Percentiles rank a stretch among this genome's conserved stretches.
These are phyloP conservation scores for Gonioctena quinquepunctata DNA, from an alignment of 1,140 invertebrate genomes.

Conservation along the genomic window DNA sequence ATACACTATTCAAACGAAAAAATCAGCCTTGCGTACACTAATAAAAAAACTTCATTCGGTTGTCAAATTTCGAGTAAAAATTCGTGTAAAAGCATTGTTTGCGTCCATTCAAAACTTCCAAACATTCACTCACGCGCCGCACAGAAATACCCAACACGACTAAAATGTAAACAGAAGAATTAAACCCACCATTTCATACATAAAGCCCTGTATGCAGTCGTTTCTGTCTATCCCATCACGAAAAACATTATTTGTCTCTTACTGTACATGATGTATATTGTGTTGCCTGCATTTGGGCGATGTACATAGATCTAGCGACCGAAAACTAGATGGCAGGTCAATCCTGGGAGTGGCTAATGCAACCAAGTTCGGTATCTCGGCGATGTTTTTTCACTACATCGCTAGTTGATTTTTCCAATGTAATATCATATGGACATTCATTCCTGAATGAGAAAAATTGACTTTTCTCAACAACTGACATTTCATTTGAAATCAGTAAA, in stretches of 20 bases:
- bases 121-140: constrained; percentile 13
- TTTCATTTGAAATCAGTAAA: no score
- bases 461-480: no score
- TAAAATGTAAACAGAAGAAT: constrained; percentile 37
- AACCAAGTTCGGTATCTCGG: no score
- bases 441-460: no score
- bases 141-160: constrained; percentile 13
- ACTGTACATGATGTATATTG: background rate
- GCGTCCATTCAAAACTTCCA: background rate
- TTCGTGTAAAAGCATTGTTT: background rate
- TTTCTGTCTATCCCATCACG: background rate
- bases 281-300: no score
- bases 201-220: constrained; percentile 1
- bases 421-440: no score
- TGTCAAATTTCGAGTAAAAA: background rate
- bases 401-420: no score
- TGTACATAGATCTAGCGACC: no score
- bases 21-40: background rate
- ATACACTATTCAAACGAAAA: no score
- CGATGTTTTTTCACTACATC: no score
- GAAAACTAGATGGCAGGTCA: no score
- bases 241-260: background rate
- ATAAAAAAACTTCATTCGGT: background rate
- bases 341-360: no score
- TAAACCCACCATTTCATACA: constrained; percentile 17